Conservation (phyloP, 2,888 invertebrate species). For the Cecidostiba fungosa region DNA sequence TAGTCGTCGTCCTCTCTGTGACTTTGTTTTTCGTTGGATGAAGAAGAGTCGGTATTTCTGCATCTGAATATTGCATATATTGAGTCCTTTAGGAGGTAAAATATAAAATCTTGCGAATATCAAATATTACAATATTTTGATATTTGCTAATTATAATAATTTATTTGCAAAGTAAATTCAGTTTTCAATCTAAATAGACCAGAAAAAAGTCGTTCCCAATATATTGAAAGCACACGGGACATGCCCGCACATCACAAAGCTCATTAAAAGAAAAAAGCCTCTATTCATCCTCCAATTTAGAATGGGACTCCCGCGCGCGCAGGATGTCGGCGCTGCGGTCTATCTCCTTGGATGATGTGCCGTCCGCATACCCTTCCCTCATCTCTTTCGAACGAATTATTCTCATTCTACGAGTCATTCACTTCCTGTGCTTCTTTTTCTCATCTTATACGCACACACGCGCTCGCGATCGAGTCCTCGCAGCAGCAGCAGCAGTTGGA, state of each 20-base stretch:
- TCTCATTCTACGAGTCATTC: conserved; percentile 63
- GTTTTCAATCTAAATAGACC: not conserved
- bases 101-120: too few relatives aligned
- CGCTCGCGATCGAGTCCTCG: conserved; percentile 9
- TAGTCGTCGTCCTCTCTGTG: conserved; percentile 16
- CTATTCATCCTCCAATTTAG: conserved; percentile 47
- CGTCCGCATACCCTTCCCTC: conserved; percentile 12
- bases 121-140: too few relatives aligned
- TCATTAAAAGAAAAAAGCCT: conserved; percentile 39
- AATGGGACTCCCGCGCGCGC: conserved; percentile 19
- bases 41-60: not conserved
- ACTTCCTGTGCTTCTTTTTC: conserved; percentile 62
- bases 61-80: not conserved
- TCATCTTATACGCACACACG: conserved; percentile 18
- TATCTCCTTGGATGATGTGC: conserved; percentile 28
- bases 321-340: not conserved
- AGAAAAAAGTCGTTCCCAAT: not conserved
- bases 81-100: not conserved
- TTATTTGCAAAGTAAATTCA: not conserved
- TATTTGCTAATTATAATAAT: too few relatives aligned
- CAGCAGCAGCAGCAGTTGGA: conserved; percentile 45
- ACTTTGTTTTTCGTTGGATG: not conserved
- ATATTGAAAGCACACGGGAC: not conserved
- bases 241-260: not conserved
- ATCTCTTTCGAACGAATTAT: conserved; percentile 60